Base-by-base conservation (phyloP, 2,797 vertebrate species). In the Antrozous pallidus region DNA sequence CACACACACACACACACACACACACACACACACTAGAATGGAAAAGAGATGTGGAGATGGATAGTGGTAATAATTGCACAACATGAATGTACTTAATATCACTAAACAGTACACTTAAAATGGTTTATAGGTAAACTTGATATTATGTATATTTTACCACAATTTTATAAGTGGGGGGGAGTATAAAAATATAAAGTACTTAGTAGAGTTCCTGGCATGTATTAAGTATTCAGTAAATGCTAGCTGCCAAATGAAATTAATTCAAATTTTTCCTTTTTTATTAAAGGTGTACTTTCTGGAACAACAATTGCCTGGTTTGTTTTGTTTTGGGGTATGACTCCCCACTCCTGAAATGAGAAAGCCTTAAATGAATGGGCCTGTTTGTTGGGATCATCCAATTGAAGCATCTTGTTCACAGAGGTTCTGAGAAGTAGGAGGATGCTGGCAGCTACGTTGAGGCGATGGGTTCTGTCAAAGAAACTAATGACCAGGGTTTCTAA, bases 1-100 rank as follows among this genome's bases (percentile, higher is more conserved):
- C 91, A 95, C 93, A 97, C 70, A 45, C 40, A 75, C 45, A 51
- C 47, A 77, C n/a, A n/a, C 45, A 69, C 65, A 75, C 31, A 94
- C 88, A 95, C 33, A n/a, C 56, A 67, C 61, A 65, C 22, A 14
- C 58, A 80, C 14, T 49, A n/a, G 73, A 54, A 54, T 54, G 5
- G 9, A 58, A n/a, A n/a, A n/a, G n/a, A n/a, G n/a, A n/a, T n/a
- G n/a, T 36, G 40, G 40, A 24, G 56, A 28, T 75, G 42, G n/a
- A 63, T 28, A 6, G 24, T 42, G n/a, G 28, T 6, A 33, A 38
- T 74, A 14, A 28, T 4, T 75, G 40, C 7, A 51, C 36, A 71
- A 31, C 12, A 49, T 36, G 17, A 81, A 80, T 26, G 40, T 51
- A 74, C 13, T 24, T 78, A 51, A 0, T 33, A 38, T 71, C 31